Conservation (phyloP, 2,888 invertebrate genomes). For the Cerastoderma edule region DNA sequence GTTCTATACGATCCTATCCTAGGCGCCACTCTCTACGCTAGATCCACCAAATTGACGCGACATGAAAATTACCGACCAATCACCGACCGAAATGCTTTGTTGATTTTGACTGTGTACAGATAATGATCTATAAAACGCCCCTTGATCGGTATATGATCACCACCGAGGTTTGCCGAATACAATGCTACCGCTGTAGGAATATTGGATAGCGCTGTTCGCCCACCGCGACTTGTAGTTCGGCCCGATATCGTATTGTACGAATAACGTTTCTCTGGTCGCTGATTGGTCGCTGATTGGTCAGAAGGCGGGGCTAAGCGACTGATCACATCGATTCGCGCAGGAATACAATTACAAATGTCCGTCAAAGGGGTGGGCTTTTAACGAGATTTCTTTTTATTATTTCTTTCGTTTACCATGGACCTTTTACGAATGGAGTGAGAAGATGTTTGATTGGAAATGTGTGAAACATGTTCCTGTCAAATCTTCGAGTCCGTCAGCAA, state of each 20-base stretch:
- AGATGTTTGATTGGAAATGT: slow-evolving; percentile 11
- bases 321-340: slow-evolving; percentile 32
- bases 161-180: slow-evolving; percentile 5
- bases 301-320: slow-evolving; percentile 42
- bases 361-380: slow-evolving; percentile 26
- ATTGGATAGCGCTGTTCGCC: slow-evolving; percentile 22
- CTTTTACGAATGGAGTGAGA: too few relatives aligned
- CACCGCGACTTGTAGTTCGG: slow-evolving; percentile 28
- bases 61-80: slow-evolving; percentile 72
- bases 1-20: slow-evolving; percentile 43
- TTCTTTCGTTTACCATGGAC: too few relatives aligned
- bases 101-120: slow-evolving; percentile 73
- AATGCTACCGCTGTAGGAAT: slow-evolving; percentile 23
- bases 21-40: slow-evolving; percentile 47
- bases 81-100: slow-evolving; percentile 67
- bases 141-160: slow-evolving; percentile 20
- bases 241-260: slow-evolving; percentile 42
- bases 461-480: not conserved
- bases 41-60: slow-evolving; percentile 61
- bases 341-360: slow-evolving; percentile 31
- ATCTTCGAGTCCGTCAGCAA: too few relatives aligned
- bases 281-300: slow-evolving; percentile 44
- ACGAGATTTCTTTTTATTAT: slow-evolving; percentile 19
- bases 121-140: slow-evolving; percentile 49
- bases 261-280: slow-evolving; percentile 30